Conservation (phyloP, 2,113 vertebrate genomes). For the Eretmochelys imbricata region DNA sequence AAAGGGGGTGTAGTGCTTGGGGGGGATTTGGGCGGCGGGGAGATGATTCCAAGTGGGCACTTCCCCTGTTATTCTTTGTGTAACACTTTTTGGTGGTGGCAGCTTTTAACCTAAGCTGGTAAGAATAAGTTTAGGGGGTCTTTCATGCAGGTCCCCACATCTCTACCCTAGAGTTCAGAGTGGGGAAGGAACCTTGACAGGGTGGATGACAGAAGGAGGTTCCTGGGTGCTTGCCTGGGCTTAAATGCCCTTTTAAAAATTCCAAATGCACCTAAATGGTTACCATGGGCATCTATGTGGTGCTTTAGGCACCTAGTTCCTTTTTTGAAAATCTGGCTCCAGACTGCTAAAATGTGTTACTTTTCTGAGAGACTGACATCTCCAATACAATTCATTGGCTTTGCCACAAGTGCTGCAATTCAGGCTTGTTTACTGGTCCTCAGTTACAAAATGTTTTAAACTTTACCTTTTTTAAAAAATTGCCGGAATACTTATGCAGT, state of each 20-base stretch:
- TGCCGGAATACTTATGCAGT: not conserved
- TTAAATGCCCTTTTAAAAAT: not conserved
- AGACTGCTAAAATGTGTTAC: not conserved
- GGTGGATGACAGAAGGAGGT: not conserved
- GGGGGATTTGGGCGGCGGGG: too few relatives aligned
- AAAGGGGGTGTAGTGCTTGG: too few relatives aligned
- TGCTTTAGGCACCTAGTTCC: not conserved
- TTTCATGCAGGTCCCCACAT: too few relatives aligned
- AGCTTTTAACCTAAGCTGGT: too few relatives aligned
- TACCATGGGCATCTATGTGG: not conserved
- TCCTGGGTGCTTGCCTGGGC: not conserved
- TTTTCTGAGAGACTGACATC: not conserved
- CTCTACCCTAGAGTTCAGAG: too few relatives aligned
- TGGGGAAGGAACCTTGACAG: too few relatives aligned
- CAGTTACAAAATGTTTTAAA: not conserved
- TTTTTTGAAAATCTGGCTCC: not conserved
- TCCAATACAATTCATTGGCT: not conserved
- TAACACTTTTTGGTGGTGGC: too few relatives aligned
- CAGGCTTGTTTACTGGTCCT: not conserved
- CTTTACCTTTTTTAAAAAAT: not conserved
- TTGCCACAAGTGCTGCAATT: not conserved
- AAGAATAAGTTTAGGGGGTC: too few relatives aligned
- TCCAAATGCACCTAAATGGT: not conserved
- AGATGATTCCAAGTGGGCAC: too few relatives aligned
- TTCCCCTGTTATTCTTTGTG: too few relatives aligned